Conservation (phyloP, 2,888 invertebrate species). For the Pristionchus fissidentatus region DNA sequence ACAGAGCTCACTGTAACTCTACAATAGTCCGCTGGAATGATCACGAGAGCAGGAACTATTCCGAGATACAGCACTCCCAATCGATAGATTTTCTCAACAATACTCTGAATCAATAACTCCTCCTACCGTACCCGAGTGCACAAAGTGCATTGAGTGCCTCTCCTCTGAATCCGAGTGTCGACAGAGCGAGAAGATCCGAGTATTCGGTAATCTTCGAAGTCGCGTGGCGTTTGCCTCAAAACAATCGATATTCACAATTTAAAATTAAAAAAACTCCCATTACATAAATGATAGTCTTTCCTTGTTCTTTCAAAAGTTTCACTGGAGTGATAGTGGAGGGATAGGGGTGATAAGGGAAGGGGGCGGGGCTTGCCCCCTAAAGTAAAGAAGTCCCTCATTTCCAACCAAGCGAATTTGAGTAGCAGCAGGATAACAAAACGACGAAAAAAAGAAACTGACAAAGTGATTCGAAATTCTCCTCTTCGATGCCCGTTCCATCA, state of each 20-base stretch:
- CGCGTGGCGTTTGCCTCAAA: constrained; percentile 90
- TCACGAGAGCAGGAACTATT: no score
- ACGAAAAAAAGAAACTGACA: constrained; percentile 80
- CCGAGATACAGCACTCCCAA: background rate
- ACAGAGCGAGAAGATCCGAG: constrained; percentile 86
- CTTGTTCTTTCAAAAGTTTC: background rate
- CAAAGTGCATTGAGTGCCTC: constrained; percentile 97
- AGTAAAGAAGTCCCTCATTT: background rate
- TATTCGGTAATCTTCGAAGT: constrained; percentile 94
- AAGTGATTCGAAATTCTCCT: constrained; percentile 87
- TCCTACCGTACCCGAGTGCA: constrained; percentile 81
- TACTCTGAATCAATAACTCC: background rate
- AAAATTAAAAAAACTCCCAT: no score
- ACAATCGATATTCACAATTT: background rate
- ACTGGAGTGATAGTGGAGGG: background rate
- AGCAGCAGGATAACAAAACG: background rate
- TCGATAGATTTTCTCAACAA: background rate
- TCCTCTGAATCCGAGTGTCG: constrained; percentile 96
- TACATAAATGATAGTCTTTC: no score
- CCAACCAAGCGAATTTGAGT: background rate
- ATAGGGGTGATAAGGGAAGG: no score
- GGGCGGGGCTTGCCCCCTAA: no score
- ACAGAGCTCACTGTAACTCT: no score
- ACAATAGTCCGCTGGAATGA: no score
- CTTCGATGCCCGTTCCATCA: constrained; percentile 91